These are phyloP conservation scores for Isaurus tuberculatus DNA, from an alignment of 92 coral and sea anemone genomes.

Conservation along the genomic window DNA sequence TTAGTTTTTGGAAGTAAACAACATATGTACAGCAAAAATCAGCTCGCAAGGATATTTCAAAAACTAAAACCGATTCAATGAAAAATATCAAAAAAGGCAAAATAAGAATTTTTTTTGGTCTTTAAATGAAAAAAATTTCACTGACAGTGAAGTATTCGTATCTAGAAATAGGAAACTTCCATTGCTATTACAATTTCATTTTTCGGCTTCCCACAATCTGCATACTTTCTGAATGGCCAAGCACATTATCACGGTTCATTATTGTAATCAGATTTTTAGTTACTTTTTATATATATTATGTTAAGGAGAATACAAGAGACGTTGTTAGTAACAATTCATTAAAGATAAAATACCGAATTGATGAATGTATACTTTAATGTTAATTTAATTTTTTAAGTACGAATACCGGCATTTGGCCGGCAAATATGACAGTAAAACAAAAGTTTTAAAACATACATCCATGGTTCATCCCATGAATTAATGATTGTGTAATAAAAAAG, in stretches of 20 bases:
- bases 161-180: background rate
- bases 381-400: too few relatives aligned
- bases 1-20: background rate
- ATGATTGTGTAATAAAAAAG: background rate
- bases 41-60: constrained; percentile 1
- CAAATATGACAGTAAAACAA: background rate
- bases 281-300: background rate
- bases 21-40: background rate
- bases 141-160: background rate
- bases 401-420: too few relatives aligned
- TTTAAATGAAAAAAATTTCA: too few relatives aligned
- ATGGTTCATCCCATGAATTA: background rate
- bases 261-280: background rate
- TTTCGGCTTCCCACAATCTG: background rate
- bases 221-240: background rate
- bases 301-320: background rate
- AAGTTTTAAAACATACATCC: background rate
- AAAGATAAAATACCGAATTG: background rate
- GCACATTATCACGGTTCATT: background rate
- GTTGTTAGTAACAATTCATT: background rate
- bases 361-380: background rate
- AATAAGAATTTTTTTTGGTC: background rate
- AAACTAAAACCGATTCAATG: background rate
- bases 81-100: background rate
- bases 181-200: background rate